Evolutionary conservation across 2,888 invertebrate genomes (phyloP).

Genomic region (Odontomyia ornata): DNA sequence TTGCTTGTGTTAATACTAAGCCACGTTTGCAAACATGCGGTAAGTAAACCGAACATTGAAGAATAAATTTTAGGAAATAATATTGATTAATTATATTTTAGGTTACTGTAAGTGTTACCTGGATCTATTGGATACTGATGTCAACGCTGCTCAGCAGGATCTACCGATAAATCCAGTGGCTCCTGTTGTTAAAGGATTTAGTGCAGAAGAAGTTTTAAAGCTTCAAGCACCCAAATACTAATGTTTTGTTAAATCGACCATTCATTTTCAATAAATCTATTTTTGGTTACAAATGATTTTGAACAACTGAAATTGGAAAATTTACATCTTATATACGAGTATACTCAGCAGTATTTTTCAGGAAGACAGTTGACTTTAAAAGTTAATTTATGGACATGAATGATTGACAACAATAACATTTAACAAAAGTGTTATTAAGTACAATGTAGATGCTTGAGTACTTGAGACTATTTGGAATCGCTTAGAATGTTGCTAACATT

Average conservation of each 20-base stretch:
- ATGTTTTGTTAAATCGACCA: neutral
- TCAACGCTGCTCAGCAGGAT: neutral
- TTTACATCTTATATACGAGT: too few relatives aligned
- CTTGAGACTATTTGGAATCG: too few relatives aligned
- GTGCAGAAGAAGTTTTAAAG: constrained; percentile 25
- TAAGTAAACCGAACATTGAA: constrained; percentile 79
- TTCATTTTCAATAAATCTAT: neutral
- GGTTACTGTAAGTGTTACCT: constrained; percentile 34
- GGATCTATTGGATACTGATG: neutral
- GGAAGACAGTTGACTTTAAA: too few relatives aligned
- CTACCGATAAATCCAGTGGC: neutral
- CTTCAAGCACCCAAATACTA: constrained; percentile 21
- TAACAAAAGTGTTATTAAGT: too few relatives aligned
- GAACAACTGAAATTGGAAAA: too few relatives aligned
- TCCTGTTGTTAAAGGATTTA: neutral
- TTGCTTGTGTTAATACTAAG: constrained; percentile 77
- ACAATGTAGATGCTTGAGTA: too few relatives aligned
- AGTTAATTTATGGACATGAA: too few relatives aligned
- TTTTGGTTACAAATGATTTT: too few relatives aligned
- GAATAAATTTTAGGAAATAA: neutral
- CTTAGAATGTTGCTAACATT: too few relatives aligned
- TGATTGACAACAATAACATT: too few relatives aligned
- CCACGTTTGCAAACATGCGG: constrained; percentile 83
- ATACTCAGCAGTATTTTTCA: too few relatives aligned
- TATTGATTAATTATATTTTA: neutral